Evolutionary conservation across 2,888 invertebrate genomes (phyloP).

Genomic region (Girardia tigrina): DNA sequence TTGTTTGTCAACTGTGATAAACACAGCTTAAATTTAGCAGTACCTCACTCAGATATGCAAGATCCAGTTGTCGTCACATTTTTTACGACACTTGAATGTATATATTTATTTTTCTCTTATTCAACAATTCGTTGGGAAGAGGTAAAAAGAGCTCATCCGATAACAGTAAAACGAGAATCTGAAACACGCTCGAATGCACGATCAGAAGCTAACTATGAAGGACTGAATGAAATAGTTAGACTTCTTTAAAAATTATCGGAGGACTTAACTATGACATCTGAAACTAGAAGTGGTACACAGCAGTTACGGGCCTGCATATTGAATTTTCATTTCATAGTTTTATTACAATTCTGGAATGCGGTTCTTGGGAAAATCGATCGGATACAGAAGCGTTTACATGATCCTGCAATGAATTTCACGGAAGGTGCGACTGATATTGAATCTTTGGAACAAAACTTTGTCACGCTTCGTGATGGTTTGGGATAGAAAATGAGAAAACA

Average conservation of each 20-base stretch:
- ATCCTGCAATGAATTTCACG: too few species aligned
- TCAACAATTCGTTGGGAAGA: not conserved
- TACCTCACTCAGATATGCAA: not conserved
- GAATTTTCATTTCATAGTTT: too few species aligned
- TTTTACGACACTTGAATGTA: not conserved
- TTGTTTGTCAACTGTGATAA: not conserved
- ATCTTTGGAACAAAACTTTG: too few species aligned
- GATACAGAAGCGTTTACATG: too few species aligned
- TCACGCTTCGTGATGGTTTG: too few species aligned
- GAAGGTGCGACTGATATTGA: too few species aligned
- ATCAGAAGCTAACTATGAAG: not conserved
- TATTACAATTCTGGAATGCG: too few species aligned
- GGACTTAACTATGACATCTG: not conserved
- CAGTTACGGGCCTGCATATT: not conserved
- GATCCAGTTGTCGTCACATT: not conserved
- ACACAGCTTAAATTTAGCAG: not conserved
- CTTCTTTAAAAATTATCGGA: not conserved
- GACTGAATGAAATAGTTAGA: not conserved
- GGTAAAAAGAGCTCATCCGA: not conserved
- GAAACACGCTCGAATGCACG: not conserved
- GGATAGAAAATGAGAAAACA: too few species aligned
- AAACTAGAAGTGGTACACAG: slow-evolving; percentile 1
- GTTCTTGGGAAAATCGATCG: too few species aligned
- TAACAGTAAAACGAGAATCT: not conserved
- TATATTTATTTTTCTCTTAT: not conserved